These are phyloP conservation scores for Dryadula phaetusa DNA, from an alignment of 2,888 invertebrate species.

Conservation along the genomic window DNA sequence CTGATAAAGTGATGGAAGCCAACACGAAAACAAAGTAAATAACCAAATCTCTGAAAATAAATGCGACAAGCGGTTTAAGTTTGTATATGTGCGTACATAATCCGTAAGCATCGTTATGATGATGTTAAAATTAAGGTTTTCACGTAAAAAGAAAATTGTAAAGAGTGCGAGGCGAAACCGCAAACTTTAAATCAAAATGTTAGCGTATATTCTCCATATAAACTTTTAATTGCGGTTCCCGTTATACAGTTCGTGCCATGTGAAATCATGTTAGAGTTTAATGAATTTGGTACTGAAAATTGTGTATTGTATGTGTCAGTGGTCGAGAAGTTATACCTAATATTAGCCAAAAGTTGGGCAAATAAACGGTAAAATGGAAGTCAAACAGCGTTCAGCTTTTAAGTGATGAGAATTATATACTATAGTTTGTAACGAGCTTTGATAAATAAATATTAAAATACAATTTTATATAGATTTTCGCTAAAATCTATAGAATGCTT, in stretches of 20 bases:
- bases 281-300: slow-evolving; percentile 71
- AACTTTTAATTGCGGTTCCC: slow-evolving; percentile 80
- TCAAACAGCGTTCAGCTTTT: slow-evolving; percentile 44
- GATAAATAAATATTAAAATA: slow-evolving; percentile 35
- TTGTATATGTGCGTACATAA: neutral
- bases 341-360: slow-evolving; percentile 54
- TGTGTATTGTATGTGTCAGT: slow-evolving; percentile 49
- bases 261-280: slow-evolving; percentile 75
- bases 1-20: slow-evolving; percentile 4
- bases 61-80: neutral
- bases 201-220: slow-evolving; percentile 69
- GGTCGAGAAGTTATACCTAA: slow-evolving; percentile 57
- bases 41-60: neutral
- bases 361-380: slow-evolving; percentile 54
- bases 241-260: slow-evolving; percentile 69
- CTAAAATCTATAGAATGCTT: neutral
- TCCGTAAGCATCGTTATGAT: neutral
- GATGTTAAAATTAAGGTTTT: slow-evolving; percentile 39
- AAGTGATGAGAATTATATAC: slow-evolving; percentile 39
- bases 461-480: slow-evolving; percentile 10
- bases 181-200: slow-evolving; percentile 80
- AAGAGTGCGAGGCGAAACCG: slow-evolving; percentile 50
- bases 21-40: slow-evolving; percentile 4
- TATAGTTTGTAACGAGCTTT: slow-evolving; percentile 36
- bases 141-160: slow-evolving; percentile 39